Conservation (phyloP, 2,888 invertebrate genomes). For the Ochropacha duplaris region DNA sequence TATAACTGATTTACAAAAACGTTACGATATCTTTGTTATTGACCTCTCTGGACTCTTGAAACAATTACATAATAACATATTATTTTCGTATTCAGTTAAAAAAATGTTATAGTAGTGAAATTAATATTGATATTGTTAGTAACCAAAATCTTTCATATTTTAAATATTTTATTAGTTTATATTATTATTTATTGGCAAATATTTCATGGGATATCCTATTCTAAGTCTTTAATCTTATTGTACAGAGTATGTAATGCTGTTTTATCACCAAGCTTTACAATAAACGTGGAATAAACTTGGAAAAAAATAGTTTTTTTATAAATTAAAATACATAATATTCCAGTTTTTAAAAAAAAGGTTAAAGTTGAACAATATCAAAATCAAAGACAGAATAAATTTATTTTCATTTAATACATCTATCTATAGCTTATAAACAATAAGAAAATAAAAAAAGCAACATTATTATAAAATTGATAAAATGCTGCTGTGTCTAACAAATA, state of each 20-base stretch:
- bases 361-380: slow-evolving; percentile 9
- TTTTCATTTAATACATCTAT: slow-evolving; percentile 53
- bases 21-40: too few relatives aligned
- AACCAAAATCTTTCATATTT: too few relatives aligned
- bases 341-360: too few relatives aligned
- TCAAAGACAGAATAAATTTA: slow-evolving; percentile 27
- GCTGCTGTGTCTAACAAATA: background rate
- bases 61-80: too few relatives aligned
- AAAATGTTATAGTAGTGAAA: too few relatives aligned
- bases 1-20: too few relatives aligned
- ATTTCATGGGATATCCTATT: background rate
- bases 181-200: too few relatives aligned
- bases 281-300: background rate
- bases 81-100: too few relatives aligned
- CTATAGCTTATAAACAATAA: slow-evolving; percentile 51
- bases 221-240: background rate
- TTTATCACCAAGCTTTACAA: background rate
- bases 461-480: slow-evolving; percentile 30
- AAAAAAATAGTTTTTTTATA: background rate
- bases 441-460: slow-evolving; percentile 58
- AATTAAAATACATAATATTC: background rate
- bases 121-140: too few relatives aligned
- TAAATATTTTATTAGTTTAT: too few relatives aligned
- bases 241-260: background rate
- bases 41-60: too few relatives aligned